Conservation (phyloP, 2,797 vertebrate species). For the Brotula barbata region DNA sequence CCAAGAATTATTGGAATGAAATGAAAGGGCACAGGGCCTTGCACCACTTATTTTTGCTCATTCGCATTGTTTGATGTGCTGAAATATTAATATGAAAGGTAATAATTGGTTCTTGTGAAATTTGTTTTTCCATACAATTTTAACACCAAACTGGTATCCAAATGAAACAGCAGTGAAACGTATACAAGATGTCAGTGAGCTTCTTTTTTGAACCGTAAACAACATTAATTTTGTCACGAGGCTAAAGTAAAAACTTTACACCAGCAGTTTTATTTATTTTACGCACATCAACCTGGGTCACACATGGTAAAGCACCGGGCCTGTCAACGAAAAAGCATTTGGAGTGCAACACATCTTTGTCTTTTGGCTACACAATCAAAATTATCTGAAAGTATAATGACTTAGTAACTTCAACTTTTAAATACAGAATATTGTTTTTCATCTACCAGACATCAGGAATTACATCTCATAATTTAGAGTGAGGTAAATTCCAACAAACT, state of each 20-base stretch:
- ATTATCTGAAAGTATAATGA: conserved; percentile 1
- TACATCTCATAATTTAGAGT: no score
- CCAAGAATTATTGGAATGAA: conserved; percentile 63
- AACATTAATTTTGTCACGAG: no score
- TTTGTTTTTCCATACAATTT: conserved; percentile 47
- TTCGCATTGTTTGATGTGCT: conserved; percentile 40
- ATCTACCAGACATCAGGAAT: no score
- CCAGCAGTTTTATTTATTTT: conserved; percentile 51
- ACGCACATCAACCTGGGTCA: conserved; percentile 35
- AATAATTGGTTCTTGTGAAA: conserved; percentile 62
- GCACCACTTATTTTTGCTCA: conserved; percentile 33
- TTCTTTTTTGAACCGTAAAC: no score
- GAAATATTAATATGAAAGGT: conserved; percentile 58
- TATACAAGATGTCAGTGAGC: not conserved
- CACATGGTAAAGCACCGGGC: conserved; percentile 9
- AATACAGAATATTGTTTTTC: not conserved
- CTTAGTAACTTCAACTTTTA: not conserved
- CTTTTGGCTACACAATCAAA: conserved; percentile 1
- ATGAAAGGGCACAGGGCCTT: conserved; percentile 48
- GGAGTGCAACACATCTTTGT: not conserved
- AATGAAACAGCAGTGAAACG: conserved; percentile 26
- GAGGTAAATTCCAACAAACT: no score
- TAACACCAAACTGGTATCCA: conserved; percentile 38
- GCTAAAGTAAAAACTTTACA: conserved; percentile 1
- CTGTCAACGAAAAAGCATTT: not conserved